These are phyloP conservation scores for Nomada fucata DNA, from an alignment of 2,888 invertebrate species.

Conservation along the genomic window DNA sequence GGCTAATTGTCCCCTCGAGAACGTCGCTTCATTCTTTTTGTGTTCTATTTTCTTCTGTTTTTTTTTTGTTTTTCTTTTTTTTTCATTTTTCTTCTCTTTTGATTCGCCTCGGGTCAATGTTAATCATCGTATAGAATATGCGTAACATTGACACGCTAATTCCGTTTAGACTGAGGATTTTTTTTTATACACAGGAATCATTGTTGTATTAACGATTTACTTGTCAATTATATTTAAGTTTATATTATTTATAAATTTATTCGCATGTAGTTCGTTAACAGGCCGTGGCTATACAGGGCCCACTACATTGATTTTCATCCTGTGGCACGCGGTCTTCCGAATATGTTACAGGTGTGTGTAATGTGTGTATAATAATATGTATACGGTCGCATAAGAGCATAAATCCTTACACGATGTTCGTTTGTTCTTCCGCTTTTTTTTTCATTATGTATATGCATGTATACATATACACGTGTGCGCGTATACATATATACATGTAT, in stretches of 20 bases:
- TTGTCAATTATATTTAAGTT: conserved; percentile 74
- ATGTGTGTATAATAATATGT: conserved; percentile 20
- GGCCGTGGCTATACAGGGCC: conserved; percentile 84
- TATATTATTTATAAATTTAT: conserved; percentile 76
- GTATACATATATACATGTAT: conserved; percentile 1
- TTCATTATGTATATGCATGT: not conserved
- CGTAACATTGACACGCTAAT: conserved; percentile 38
- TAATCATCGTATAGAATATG: conserved; percentile 25
- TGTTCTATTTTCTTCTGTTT: not conserved
- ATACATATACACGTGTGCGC: not conserved
- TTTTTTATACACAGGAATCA: conserved; percentile 76
- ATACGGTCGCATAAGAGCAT: conserved; percentile 25
- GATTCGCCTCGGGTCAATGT: conserved; percentile 29
- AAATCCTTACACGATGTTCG: conserved; percentile 15
- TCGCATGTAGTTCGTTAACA: conserved; percentile 77
- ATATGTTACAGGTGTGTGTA: conserved; percentile 44
- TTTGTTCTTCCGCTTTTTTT: conserved; percentile 10
- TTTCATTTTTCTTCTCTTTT: conserved; percentile 10
- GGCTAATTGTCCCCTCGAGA: conserved; percentile 37
- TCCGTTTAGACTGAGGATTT: conserved; percentile 59
- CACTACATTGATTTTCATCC: conserved; percentile 78
- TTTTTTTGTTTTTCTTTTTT: conserved; percentile 1
- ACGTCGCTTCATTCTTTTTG: not conserved
- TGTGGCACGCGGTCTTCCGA: conserved; percentile 83
- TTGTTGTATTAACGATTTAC: conserved; percentile 79